Evolutionary conservation across 2,113 vertebrate genomes (phyloP).

Genomic region (Ailurus styani): DNA sequence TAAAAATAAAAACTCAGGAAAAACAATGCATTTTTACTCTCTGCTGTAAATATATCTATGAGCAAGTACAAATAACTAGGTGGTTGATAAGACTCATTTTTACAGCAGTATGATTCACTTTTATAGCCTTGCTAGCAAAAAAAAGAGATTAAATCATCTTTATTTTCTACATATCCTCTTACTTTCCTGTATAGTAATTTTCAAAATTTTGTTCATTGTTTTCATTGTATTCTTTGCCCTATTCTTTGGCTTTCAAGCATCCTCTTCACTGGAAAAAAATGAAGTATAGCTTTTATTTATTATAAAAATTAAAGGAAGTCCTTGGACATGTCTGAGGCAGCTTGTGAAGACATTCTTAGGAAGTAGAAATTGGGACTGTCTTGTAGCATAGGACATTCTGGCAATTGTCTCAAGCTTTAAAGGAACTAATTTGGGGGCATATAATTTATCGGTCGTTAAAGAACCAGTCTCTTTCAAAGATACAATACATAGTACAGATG

Average conservation of each 20-base stretch:
- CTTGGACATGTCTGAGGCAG: not conserved
- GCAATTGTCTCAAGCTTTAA: not conserved
- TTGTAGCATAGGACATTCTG: not conserved
- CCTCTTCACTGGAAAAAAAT: not conserved
- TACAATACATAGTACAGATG: not conserved
- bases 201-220: slow-evolving; percentile 7
- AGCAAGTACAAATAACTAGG: not conserved
- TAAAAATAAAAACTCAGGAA: not conserved
- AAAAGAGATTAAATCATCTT: slow-evolving; percentile 20
- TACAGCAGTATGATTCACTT: not conserved
- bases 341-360: not conserved
- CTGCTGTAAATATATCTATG: not conserved
- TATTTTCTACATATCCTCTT: not conserved
- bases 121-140: slow-evolving; percentile 9
- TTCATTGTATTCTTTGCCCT: not conserved
- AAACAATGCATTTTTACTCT: not conserved
- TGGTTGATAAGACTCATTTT: slow-evolving; percentile 8
- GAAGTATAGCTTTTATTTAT: not conserved
- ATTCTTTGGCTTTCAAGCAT: slow-evolving; percentile 17
- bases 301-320: not conserved
- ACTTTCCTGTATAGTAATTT: not conserved
- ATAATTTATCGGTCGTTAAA: not conserved
- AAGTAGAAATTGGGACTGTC: not conserved
- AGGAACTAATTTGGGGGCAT: not conserved
- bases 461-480: not conserved